Evolutionary conservation across 2,113 vertebrate genomes (phyloP).

Genomic region (Oryzias javanicus): DNA sequence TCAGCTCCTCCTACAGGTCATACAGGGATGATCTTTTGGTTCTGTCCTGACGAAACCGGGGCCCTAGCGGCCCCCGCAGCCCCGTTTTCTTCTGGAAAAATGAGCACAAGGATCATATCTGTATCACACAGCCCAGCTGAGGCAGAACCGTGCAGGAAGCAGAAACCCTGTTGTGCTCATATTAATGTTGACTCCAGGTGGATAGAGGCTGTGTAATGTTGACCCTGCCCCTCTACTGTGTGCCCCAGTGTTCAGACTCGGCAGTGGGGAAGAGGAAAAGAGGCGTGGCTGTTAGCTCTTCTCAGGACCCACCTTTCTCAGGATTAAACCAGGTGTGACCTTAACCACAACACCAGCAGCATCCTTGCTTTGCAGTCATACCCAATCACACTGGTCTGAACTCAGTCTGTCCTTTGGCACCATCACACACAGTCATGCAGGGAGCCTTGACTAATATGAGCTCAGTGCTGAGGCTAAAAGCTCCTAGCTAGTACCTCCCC

Average conservation of each 20-base stretch:
- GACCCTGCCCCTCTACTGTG: slow-evolving; percentile 99
- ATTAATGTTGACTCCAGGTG: slow-evolving; percentile 65
- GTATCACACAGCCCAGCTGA: slow-evolving; percentile 15
- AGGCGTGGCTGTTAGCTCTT: slow-evolving; percentile 99
- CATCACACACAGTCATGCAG: slow-evolving; percentile 13
- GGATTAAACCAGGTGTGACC: slow-evolving; percentile 99
- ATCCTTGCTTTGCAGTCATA: slow-evolving; percentile 67
- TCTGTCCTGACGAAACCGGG: no score
- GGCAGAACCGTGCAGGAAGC: slow-evolving; percentile 49
- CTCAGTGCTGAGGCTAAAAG: no score
- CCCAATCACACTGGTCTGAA: slow-evolving; percentile 54
- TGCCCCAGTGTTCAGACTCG: slow-evolving; percentile 99
- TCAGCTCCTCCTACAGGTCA: no score
- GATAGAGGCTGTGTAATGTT: slow-evolving; percentile 88
- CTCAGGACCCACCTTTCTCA: slow-evolving; percentile 99
- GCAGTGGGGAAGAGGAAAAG: slow-evolving; percentile 99
- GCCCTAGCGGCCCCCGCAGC: no score
- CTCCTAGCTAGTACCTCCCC: no score
- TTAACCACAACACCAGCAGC: slow-evolving; percentile 86
- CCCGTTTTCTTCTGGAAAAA: no score
- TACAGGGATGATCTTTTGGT: no score
- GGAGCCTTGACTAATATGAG: no score
- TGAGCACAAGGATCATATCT: neutral
- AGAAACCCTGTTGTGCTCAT: slow-evolving; percentile 65
- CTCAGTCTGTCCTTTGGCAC: slow-evolving; percentile 48